These are phyloP conservation scores for Trachops cirrhosus DNA, from an alignment of 2,797 vertebrate genomes.

Conservation along the genomic window DNA sequence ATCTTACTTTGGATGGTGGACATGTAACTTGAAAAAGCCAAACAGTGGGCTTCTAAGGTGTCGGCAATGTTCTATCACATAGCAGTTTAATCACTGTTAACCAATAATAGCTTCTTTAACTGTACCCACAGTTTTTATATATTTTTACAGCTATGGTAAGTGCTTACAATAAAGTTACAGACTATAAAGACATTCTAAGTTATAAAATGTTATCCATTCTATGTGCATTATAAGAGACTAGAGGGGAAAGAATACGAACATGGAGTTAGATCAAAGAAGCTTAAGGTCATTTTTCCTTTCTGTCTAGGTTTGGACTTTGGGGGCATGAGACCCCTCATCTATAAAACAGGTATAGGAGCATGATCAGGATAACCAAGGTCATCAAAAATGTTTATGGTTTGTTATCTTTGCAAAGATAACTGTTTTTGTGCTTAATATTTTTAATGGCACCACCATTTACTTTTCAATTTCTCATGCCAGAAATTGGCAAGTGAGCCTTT, in stretches of 20 bases:
- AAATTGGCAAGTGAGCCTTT: not conserved
- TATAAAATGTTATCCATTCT: not conserved
- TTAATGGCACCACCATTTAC: not conserved
- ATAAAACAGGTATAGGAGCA: not conserved
- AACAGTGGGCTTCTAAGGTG: not conserved
- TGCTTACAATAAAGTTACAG: not conserved
- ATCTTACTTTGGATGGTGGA: not conserved
- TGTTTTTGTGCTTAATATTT: not conserved
- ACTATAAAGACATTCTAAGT: not conserved
- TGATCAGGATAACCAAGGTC: not conserved
- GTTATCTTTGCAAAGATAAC: not conserved
- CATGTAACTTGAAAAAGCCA: not conserved
- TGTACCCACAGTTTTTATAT: not conserved
- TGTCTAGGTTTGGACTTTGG: not conserved
- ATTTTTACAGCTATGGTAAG: not conserved
- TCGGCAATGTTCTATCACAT: not conserved
- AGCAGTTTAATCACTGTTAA: not conserved
- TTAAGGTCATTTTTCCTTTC: not conserved
- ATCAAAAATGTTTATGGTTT: not conserved
- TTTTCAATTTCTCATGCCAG: not conserved
- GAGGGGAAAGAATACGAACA: not conserved
- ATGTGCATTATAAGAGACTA: not conserved
- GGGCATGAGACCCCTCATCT: not conserved
- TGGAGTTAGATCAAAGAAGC: not conserved
- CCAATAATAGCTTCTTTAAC: not conserved